These are phyloP conservation scores for Colistium nudipinnis DNA, from an alignment of 2,113 vertebrate species.

Conservation along the genomic window DNA sequence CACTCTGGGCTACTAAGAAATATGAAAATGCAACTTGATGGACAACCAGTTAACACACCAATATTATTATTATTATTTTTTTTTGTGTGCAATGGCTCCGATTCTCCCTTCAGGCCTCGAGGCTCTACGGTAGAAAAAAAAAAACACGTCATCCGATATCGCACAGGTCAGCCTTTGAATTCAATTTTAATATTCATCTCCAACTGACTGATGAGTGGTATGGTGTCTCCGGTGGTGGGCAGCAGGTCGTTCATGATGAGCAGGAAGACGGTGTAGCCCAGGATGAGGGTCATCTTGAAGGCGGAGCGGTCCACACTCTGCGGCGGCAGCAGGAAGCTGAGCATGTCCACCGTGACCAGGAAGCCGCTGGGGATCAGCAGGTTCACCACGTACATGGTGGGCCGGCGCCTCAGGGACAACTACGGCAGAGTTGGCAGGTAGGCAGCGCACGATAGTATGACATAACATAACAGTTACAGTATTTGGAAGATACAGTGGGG, in stretches of 20 bases:
- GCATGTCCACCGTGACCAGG: slow-evolving; percentile 79
- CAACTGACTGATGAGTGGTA: slow-evolving; percentile 75
- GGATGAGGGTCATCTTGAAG: slow-evolving; percentile 84
- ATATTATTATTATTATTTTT: too few species aligned
- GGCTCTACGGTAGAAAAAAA: too few species aligned
- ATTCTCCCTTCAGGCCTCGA: too few species aligned
- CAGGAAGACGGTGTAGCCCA: slow-evolving; percentile 85
- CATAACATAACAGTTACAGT: too few species aligned
- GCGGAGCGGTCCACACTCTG: slow-evolving; percentile 72
- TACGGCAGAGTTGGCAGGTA: slow-evolving; percentile 1
- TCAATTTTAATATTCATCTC: neutral
- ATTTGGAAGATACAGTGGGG: too few species aligned
- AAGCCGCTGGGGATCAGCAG: slow-evolving; percentile 82
- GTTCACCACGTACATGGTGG: slow-evolving; percentile 79
- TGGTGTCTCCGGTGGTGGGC: slow-evolving; percentile 75
- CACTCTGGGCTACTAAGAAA: too few species aligned
- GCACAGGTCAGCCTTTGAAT: too few species aligned
- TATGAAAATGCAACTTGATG: too few species aligned
- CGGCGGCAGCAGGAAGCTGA: slow-evolving; percentile 83
- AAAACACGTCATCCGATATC: too few species aligned
- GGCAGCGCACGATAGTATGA: neutral
- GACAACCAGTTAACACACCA: too few species aligned
- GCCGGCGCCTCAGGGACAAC: slow-evolving; percentile 65
- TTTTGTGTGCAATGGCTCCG: too few species aligned
- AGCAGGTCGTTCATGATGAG: slow-evolving; percentile 83